Conservation (phyloP, 2,113 vertebrate species). For the Grus americana region DNA sequence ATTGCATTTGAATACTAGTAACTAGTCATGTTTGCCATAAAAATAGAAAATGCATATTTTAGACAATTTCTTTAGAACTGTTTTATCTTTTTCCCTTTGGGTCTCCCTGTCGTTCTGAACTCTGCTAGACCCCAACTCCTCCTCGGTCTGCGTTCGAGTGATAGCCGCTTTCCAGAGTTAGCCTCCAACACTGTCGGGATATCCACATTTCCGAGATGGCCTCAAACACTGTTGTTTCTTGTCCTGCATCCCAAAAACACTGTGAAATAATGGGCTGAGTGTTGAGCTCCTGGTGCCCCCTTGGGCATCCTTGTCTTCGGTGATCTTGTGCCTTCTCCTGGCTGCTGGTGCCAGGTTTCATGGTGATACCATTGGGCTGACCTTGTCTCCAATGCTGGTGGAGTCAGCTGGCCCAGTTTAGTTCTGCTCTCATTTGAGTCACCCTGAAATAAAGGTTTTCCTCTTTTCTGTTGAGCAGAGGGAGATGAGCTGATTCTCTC, state of each 20-base stretch:
- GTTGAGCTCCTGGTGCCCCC: neutral
- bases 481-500: neutral
- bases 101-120: neutral
- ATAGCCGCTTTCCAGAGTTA: neutral
- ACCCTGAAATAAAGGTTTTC: neutral
- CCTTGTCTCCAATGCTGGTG: neutral
- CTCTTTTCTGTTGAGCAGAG: neutral
- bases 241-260: accelerated
- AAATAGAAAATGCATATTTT: constrained; percentile 23
- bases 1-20: constrained; percentile 59
- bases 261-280: neutral
- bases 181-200: accelerated
- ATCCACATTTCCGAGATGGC: neutral
- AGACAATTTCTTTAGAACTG: neutral
- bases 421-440: neutral
- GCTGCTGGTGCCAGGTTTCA: neutral
- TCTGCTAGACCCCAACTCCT: neutral
- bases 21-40: constrained; percentile 32
- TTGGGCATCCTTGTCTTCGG: neutral
- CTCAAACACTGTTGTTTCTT: neutral
- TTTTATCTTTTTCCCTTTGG: neutral
- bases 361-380: neutral
- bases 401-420: neutral
- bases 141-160: neutral
- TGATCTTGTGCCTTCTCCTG: neutral